Evolutionary conservation across 2,113 vertebrate species (phyloP), one percentile per base, ranked within the genome.

Genomic region (Pterocles orientalis): DNA sequence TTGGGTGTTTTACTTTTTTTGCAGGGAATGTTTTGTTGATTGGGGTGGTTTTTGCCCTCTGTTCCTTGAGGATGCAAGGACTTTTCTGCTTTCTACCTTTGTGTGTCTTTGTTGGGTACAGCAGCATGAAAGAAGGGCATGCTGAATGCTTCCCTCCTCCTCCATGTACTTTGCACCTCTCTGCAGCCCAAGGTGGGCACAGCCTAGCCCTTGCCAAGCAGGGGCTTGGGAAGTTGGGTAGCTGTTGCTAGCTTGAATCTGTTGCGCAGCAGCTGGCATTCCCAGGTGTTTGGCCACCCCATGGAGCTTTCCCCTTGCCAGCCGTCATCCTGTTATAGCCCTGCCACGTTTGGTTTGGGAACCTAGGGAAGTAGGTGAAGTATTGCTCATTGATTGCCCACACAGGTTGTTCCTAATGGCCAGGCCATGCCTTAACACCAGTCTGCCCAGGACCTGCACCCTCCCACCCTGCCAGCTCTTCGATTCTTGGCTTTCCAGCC

Each of bases 11-110:
- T 48, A 34, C 6, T 43, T 51, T 60, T 58, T 31, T 13, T 56
- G 4, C 23, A 61, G 33, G 41, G 20, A 62, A 29, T 34, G 47
- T 62, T 17, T 7, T 3, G 15, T 70, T 88, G 28, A 3, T 84
- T 66, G n/a, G 36, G 18, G 7, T 76, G 75, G 2, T 41, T 86
- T 93, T 81, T 12, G 5, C 48, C 11, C 33, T 56, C 39, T 62
- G 53, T 70, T 12, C 1, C 14, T 64, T 72, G 70, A 85, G 48
- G 43, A 75, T 5, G 0, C 47, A 83, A 92, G 34, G 43, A 13
- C 39, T 89, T 94, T 95, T 92, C 34, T 92, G 86, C 18, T 20
- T 83, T 92, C 28, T 78, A 3, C 56, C 7, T 89, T 62, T 33
- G 3, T 65, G 20, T 58, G 8, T 66, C 18, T 1, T 72, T 85